phyloP scores from a whole-genome alignment of 2,113 vertebrate genomes.

The Cyanistes caeruleus region DNA sequence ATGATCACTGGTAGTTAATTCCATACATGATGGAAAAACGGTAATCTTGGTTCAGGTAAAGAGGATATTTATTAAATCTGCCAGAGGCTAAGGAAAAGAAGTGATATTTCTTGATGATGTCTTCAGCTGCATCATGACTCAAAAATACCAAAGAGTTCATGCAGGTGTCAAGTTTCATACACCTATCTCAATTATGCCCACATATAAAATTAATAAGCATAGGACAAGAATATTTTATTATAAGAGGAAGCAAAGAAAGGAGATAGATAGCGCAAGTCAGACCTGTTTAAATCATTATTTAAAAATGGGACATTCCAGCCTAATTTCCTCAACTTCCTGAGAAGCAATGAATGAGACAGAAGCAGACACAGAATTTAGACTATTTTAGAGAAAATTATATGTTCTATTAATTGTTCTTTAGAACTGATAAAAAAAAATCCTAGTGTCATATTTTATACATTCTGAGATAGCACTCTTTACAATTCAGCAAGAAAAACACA shows the following conservation, averaged over 20 bases:
- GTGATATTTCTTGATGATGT: not conserved
- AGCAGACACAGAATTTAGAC: not conserved
- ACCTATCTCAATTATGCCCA: not conserved
- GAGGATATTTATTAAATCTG: conserved; percentile 10
- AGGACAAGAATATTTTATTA: conserved; percentile 25
- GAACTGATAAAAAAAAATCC: not conserved
- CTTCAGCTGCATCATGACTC: not conserved
- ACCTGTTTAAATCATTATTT: not conserved
- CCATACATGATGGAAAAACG: not conserved
- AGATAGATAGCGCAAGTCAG: not conserved
- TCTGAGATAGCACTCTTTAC: not conserved
- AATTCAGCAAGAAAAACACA: not conserved
- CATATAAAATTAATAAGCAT: conserved; percentile 29
- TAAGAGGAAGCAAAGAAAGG: conserved; percentile 1
- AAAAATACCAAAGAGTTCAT: not conserved
- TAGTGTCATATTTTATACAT: not conserved
- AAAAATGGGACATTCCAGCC: not conserved
- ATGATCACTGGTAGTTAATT: not conserved
- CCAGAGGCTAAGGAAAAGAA: not conserved
- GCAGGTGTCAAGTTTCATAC: not conserved
- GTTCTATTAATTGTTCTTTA: not conserved
- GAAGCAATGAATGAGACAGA: not conserved
- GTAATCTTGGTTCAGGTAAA: not conserved
- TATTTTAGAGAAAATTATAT: not conserved
- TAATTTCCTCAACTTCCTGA: conserved; percentile 8